Evolutionary conservation across 2,888 invertebrate species (phyloP).

Genomic region (Antheraea assamensis): DNA sequence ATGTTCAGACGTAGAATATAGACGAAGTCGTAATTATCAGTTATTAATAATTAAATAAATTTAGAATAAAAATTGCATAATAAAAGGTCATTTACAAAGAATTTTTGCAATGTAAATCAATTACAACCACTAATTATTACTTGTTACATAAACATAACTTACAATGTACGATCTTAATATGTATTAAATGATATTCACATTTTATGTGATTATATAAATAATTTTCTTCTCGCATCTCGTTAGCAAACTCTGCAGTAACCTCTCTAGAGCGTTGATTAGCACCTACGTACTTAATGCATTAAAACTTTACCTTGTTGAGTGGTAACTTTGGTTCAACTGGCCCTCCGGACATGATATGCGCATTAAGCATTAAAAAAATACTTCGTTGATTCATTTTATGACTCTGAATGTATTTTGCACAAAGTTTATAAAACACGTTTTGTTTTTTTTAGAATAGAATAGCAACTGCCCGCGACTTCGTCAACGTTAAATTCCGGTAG

Average conservation of each 20-base stretch:
- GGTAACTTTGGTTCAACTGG: conserved; percentile 53
- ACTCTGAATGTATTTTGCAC: neutral
- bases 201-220: conserved; percentile 9
- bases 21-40: too few relatives aligned
- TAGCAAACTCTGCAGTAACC: conserved; percentile 31
- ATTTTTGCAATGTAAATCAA: neutral
- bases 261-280: conserved; percentile 31
- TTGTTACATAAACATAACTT: neutral
- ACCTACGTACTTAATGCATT: conserved; percentile 57
- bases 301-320: conserved; percentile 64
- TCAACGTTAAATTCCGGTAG: too few relatives aligned
- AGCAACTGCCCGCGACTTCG: too few relatives aligned
- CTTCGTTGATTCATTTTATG: neutral
- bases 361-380: conserved; percentile 72
- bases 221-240: conserved; percentile 34
- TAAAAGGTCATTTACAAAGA: neutral
- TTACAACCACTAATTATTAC: too few relatives aligned
- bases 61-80: neutral
- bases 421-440: neutral
- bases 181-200: neutral
- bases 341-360: conserved; percentile 59
- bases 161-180: neutral
- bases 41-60: neutral
- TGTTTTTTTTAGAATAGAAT: neutral
- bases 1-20: too few relatives aligned